A percentile compares a stretch with the other conserved stretches of the same genome.
phyloP scores from a whole-genome alignment of 23 tunicate genomes.

The Halocynthia aurantium region DNA sequence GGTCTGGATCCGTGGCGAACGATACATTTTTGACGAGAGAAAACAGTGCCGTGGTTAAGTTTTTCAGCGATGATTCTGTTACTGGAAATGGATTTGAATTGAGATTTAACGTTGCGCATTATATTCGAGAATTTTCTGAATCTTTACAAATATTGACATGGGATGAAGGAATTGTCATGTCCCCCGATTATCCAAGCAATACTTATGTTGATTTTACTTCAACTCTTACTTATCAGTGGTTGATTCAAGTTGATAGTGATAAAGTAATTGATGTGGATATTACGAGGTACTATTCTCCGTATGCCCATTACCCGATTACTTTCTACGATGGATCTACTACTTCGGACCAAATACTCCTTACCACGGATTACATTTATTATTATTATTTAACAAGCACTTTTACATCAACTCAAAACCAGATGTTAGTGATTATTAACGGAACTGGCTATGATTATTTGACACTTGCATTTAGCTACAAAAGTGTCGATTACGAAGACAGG shows the following conservation, averaged over 20 bases:
- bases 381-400: not conserved
- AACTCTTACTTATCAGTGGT: not conserved
- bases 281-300: not conserved
- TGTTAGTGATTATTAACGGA: not conserved
- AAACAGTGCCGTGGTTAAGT: not conserved
- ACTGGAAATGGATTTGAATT: conserved; percentile 1
- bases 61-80: not conserved
- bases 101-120: not conserved
- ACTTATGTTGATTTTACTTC: not conserved
- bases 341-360: not conserved
- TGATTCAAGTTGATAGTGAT: conserved; percentile 1
- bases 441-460: not conserved
- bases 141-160: not conserved
- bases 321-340: conserved; percentile 6
- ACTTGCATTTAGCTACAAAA: not conserved
- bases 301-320: not conserved
- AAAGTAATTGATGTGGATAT: not conserved
- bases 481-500: not conserved
- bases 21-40: not conserved
- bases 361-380: not conserved
- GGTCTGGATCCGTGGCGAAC: not conserved
- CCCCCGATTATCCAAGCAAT: not conserved
- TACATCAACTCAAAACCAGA: not conserved
- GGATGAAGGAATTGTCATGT: not conserved
- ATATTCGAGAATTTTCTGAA: too few relatives aligned